Evolutionary conservation across 2,888 invertebrate genomes (phyloP), one percentile per base, ranked within the genome.

Genomic region (Euspilapteryx auroguttella): DNA sequence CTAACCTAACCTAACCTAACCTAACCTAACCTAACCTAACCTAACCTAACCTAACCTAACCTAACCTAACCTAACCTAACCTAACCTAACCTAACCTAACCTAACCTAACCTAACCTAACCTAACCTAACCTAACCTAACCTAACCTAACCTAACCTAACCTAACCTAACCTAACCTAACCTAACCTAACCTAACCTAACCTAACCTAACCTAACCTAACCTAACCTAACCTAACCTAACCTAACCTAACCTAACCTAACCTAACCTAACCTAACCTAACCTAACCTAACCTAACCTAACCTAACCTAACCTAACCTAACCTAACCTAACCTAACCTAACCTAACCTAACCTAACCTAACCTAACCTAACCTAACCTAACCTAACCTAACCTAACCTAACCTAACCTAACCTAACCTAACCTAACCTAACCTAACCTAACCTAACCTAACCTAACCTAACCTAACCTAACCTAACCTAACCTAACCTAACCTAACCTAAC

Each of bases 71-170:
- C 32, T 32, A 32, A 32, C 32, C 32, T 32, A 32, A 32, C 32
- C 32, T 32, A 32, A 32, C 32, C 32, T 33, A 33, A 33, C 32
- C 32, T 33, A 33, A 33, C 32, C 32, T 33, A 33, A 33, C 32
- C 32, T 33, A 33, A 33, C 32, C 32, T 33, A 33, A 33, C 32
- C 32, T 33, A 33, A 33, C 32, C 32, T 33, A 33, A 33, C 32
- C 32, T 33, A 33, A 32, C 32, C 32, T 33, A 33, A 33, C 32
- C 32, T 30, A 33, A 33, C 32, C 32, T 33, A 33, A 33, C 32
- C 32, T 33, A 33, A 33, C 32, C 32, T 33, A 33, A 33, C 32
- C 32, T 33, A 33, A 33, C 32, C 32, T 33, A 33, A 33, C 32
- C 32, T 33, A 33, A 33, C 32, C 32, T 33, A 33, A 33, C 32